A percentile compares a stretch with the other conserved stretches of the same genome.
phyloP scores from a whole-genome alignment of 37 sponge, comb jelly and placozoan genomes.

The Chondrilla cf. caribensis region DNA sequence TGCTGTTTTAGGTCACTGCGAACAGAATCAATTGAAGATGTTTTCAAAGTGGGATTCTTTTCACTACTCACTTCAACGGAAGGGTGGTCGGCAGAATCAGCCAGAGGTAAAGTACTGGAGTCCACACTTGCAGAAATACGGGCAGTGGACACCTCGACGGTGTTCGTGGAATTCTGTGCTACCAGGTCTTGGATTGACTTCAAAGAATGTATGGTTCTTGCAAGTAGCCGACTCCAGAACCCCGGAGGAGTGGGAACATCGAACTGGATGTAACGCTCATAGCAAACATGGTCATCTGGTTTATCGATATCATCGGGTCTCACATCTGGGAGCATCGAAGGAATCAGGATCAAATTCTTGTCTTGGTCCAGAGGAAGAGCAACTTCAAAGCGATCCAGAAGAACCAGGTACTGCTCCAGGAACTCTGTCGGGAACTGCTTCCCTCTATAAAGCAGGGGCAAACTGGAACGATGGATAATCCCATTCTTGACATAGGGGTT shows the following conservation, averaged over 20 bases:
- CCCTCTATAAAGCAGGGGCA: conserved; percentile 39
- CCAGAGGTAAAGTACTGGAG: background rate
- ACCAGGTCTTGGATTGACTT: background rate
- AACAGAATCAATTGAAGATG: background rate
- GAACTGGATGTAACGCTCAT: conserved; percentile 46
- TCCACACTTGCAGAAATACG: background rate
- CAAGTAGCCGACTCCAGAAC: conserved; percentile 72
- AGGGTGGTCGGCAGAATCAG: background rate
- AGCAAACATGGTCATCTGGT: background rate
- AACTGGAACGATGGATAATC: conserved; percentile 34
- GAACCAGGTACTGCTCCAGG: conserved; percentile 55
- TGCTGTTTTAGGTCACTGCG: background rate
- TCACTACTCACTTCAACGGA: background rate
- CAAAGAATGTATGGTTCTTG: conserved; percentile 48
- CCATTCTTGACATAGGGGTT: conserved; percentile 59
- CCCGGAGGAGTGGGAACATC: conserved; percentile 47
- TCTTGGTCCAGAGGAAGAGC: conserved; percentile 59
- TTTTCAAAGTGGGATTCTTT: background rate
- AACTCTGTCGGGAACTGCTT: conserved; percentile 39
- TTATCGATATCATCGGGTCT: conserved; percentile 24
- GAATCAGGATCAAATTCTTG: conserved; percentile 37
- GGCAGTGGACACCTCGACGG: background rate
- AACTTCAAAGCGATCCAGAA: conserved; percentile 69
- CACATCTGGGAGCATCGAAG: conserved; percentile 61
- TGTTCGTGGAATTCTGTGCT: background rate